These are phyloP conservation scores for Phyllostomus hastatus DNA, from an alignment of 2,113 vertebrate genomes.

Conservation along the genomic window DNA sequence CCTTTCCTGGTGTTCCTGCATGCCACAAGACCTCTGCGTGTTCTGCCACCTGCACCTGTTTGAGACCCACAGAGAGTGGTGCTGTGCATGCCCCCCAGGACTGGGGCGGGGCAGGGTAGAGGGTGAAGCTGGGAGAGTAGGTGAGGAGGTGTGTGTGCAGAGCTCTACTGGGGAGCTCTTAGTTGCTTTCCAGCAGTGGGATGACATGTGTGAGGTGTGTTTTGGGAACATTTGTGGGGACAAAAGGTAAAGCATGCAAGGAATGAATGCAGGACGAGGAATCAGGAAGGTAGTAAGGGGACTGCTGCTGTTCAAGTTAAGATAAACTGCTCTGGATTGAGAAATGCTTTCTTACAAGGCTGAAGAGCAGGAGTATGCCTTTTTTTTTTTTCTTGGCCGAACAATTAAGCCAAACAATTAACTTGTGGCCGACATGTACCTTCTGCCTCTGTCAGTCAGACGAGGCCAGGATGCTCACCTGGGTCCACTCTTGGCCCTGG, in stretches of 20 bases:
- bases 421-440: not conserved
- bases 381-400: fast-evolving
- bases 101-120: not conserved
- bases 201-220: not conserved
- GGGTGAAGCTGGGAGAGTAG: not conserved
- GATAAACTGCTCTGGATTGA: not conserved
- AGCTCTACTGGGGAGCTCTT: not conserved
- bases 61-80: not conserved
- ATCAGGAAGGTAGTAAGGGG: not conserved
- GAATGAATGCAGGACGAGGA: not conserved
- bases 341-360: not conserved
- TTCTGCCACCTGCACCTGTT: not conserved
- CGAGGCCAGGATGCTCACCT: not conserved
- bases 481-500: not conserved
- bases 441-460: not conserved
- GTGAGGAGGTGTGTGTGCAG: not conserved
- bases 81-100: fast-evolving
- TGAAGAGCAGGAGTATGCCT: not conserved
- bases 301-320: not conserved
- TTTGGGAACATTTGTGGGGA: not conserved
- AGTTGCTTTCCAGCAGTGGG: not conserved
- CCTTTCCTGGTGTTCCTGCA: not conserved
- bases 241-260: too few species aligned
- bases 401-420: not conserved
- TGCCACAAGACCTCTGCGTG: not conserved